Percentiles rank a stretch among this genome's conserved stretches.
phyloP scores from a whole-genome alignment of 2,888 invertebrate species.

The Lasioglossum pauxillum region DNA sequence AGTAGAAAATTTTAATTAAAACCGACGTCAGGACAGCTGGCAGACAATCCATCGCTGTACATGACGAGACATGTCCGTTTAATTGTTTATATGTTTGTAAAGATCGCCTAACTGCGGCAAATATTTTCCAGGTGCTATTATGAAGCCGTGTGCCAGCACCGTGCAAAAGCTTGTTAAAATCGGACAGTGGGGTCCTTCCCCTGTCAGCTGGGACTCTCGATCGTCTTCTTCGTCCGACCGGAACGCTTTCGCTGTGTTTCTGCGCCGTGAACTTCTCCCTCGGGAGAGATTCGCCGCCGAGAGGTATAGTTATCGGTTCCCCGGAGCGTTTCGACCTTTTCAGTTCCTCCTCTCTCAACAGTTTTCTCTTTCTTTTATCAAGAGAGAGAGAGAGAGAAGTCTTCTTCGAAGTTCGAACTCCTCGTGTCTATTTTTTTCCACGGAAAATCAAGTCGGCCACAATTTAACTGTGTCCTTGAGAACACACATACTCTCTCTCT shows the following conservation, averaged over 20 bases:
- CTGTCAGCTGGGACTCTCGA: constrained; percentile 3
- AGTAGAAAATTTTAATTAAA: too few relatives aligned
- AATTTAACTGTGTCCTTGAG: constrained; percentile 27
- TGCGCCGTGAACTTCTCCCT: constrained; percentile 68
- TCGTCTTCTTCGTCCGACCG: constrained; percentile 9
- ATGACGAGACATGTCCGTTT: not conserved
- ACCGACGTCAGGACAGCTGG: too few relatives aligned
- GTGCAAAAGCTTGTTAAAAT: constrained; percentile 2
- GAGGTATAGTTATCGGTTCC: constrained; percentile 77
- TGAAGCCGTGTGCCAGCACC: not conserved
- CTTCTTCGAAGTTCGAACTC: not conserved
- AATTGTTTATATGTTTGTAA: not conserved
- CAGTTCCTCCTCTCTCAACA: constrained; percentile 23
- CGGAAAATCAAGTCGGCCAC: constrained; percentile 60
- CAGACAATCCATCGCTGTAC: not conserved
- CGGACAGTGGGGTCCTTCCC: not conserved
- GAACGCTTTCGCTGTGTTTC: constrained; percentile 63
- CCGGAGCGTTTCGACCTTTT: constrained; percentile 70
- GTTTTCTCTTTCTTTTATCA: constrained; percentile 3
- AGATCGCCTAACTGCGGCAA: not conserved
- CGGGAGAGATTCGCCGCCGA: constrained; percentile 72
- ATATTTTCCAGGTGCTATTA: not conserved
- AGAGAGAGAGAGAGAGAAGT: not conserved
- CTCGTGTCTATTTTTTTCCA: constrained; percentile 26
- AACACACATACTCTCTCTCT: not conserved